Evolutionary conservation across 2,888 invertebrate genomes (phyloP).

Genomic region (Spodoptera littoralis): DNA sequence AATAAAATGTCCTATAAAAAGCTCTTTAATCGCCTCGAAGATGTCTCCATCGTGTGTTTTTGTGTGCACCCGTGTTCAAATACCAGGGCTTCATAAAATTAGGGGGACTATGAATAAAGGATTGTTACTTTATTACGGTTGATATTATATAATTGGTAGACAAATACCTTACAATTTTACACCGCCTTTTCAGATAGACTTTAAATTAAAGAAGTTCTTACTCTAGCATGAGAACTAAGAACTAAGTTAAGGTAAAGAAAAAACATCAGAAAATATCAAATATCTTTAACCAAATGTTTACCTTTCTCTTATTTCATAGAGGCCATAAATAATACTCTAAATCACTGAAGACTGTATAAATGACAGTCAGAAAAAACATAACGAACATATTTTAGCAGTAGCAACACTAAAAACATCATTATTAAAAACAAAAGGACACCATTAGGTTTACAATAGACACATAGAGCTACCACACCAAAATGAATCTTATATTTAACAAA

Average conservation of each 20-base stretch:
- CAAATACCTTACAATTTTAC: no score
- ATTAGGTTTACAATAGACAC: constrained; percentile 15
- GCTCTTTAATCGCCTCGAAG: constrained; percentile 49
- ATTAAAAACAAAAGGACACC: constrained; percentile 38
- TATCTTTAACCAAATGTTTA: not conserved
- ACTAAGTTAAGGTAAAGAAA: no score
- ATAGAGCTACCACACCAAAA: not conserved
- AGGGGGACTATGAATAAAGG: constrained; percentile 27
- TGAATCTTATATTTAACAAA: fast-evolving
- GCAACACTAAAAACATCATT: constrained; percentile 55
- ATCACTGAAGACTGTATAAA: constrained; percentile 25
- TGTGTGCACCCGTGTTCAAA: constrained; percentile 58
- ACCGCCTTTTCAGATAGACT: no score
- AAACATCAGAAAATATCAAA: not conserved
- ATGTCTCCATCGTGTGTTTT: constrained; percentile 60
- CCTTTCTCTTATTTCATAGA: not conserved
- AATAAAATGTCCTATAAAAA: constrained; percentile 58
- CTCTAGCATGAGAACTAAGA: not conserved
- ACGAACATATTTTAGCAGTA: constrained; percentile 48
- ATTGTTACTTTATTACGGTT: constrained; percentile 7
- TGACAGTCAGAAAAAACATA: constrained; percentile 33
- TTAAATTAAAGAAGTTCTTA: no score
- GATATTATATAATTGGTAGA: no score
- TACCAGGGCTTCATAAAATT: constrained; percentile 50
- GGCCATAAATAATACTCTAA: constrained; percentile 14